Conservation (phyloP, 2,888 invertebrate genomes). For the Microctonus aethiopoides region DNA sequence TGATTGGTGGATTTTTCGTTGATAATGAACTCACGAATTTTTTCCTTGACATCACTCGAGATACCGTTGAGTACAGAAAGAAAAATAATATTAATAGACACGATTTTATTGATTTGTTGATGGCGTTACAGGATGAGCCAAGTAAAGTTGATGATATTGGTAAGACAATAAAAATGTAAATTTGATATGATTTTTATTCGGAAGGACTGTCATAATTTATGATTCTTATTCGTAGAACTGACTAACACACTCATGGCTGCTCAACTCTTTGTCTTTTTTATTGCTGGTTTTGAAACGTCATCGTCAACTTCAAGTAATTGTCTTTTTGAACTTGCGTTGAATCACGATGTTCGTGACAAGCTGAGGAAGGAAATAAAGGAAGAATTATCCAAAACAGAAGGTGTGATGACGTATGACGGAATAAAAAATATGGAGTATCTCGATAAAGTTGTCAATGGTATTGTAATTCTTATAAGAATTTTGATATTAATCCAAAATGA, state of each 20-base stretch:
- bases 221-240: conserved; percentile 48
- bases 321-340: conserved; percentile 64
- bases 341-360: conserved; percentile 64
- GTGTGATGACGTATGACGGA: conserved; percentile 61
- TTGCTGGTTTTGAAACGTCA: conserved; percentile 68
- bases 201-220: not conserved
- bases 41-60: conserved; percentile 54
- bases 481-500: not conserved
- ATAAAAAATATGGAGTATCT: conserved; percentile 66
- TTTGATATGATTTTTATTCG: not conserved
- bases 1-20: conserved; percentile 42
- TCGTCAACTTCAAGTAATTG: conserved; percentile 65
- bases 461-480: not conserved
- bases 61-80: conserved; percentile 62
- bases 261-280: conserved; percentile 66
- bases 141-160: conserved; percentile 47
- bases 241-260: conserved; percentile 61
- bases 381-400: conserved; percentile 52
- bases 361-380: conserved; percentile 62
- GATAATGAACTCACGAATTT: conserved; percentile 52
- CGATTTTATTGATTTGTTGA: conserved; percentile 67
- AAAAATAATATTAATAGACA: conserved; percentile 62
- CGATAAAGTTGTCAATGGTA: conserved; percentile 62
- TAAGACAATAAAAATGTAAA: conserved; percentile 22
- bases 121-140: conserved; percentile 54